phyloP scores from a whole-genome alignment of 2,113 vertebrate species.

The Heptranchias perlo region DNA sequence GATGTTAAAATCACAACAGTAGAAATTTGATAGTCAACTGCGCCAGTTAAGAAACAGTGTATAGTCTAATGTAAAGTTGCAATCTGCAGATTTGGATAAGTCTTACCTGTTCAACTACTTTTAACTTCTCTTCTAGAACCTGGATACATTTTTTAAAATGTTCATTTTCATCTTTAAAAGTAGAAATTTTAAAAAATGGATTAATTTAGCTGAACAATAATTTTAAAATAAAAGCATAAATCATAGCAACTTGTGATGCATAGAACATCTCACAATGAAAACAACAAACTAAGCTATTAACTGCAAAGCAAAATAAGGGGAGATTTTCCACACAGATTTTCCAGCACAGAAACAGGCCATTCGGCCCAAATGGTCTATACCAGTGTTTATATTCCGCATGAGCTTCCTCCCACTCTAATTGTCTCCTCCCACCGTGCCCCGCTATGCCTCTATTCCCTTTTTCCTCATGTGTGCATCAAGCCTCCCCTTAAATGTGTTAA shows the following conservation, averaged over 20 bases:
- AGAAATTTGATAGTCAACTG: neutral
- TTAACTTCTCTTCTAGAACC: constrained; percentile 56
- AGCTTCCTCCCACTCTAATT: neutral
- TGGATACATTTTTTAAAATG: constrained; percentile 53
- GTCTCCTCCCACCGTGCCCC: too few species aligned
- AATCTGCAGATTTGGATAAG: neutral
- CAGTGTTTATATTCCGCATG: too few species aligned
- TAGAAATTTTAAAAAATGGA: neutral
- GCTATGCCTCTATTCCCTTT: too few species aligned
- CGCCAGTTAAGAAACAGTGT: neutral
- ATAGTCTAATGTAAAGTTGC: neutral
- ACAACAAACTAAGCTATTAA: neutral
- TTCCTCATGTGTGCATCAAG: too few species aligned
- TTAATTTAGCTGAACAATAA: neutral
- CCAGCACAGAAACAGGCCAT: neutral
- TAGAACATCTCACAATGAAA: neutral
- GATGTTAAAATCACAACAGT: neutral
- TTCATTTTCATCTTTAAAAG: constrained; percentile 61
- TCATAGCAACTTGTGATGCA: neutral
- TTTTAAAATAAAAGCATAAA: neutral
- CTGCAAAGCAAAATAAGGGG: neutral
- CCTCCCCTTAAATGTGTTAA: too few species aligned
- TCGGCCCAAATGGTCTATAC: neutral
- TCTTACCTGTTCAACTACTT: constrained; percentile 55
- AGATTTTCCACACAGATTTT: neutral